Evolutionary conservation across 2,113 vertebrate species (phyloP).

Genomic region (Pagrus major): DNA sequence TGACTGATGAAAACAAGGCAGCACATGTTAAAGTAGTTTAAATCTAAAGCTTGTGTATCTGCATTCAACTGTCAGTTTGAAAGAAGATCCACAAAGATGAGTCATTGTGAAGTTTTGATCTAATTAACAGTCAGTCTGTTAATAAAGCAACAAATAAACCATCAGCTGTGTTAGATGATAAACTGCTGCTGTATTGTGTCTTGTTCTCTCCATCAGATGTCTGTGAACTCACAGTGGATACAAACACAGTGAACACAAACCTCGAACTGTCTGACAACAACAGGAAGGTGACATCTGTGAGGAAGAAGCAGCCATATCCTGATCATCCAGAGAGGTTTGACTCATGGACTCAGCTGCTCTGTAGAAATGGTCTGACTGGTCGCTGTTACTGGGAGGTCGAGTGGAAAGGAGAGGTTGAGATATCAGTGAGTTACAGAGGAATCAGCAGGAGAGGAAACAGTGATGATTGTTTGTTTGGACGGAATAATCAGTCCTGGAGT

Average conservation of each 20-base stretch:
- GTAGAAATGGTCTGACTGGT: neutral
- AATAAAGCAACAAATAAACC: too few species aligned
- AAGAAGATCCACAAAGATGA: too few species aligned
- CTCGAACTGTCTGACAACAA: slow-evolving; percentile 20
- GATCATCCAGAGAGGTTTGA: slow-evolving; percentile 12
- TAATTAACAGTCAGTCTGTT: too few species aligned
- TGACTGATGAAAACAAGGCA: too few species aligned
- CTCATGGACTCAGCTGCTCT: neutral
- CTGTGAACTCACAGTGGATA: slow-evolving; percentile 5
- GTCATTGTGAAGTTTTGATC: too few species aligned
- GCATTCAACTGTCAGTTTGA: too few species aligned
- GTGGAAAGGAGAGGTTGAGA: neutral
- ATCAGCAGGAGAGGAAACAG: neutral
- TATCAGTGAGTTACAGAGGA: slow-evolving; percentile 12
- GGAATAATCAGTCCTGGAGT: neutral
- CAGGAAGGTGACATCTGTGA: neutral
- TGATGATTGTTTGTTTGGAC: neutral
- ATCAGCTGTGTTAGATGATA: neutral
- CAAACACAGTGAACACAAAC: neutral
- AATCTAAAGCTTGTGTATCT: too few species aligned
- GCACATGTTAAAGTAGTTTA: too few species aligned
- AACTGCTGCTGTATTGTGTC: neutral
- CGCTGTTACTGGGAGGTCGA: slow-evolving; percentile 9
- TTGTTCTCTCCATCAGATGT: neutral
- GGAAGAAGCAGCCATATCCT: neutral